These are phyloP conservation scores for Drosophila emarginata DNA, from an alignment of 2,888 invertebrate species.

Conservation along the genomic window DNA sequence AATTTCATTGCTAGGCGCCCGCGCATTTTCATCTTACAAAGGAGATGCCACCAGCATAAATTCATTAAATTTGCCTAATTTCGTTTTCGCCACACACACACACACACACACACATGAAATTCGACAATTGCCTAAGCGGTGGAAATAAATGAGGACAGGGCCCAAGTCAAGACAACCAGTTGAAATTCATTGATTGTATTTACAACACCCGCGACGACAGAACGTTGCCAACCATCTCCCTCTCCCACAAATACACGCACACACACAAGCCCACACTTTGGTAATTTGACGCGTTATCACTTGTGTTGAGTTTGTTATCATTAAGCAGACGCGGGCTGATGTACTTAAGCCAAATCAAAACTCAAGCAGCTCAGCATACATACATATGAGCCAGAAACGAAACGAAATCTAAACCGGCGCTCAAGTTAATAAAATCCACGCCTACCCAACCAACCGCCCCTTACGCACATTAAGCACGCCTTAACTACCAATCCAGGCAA, in stretches of 20 bases:
- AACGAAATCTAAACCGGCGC: conserved; percentile 30
- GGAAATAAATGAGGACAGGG: conserved; percentile 44
- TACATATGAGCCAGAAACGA: conserved; percentile 17
- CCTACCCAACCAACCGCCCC: conserved; percentile 30
- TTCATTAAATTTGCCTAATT: conserved; percentile 79
- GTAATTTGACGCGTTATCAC: conserved; percentile 79
- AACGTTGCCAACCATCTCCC: too few relatives aligned
- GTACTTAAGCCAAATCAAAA: conserved; percentile 73
- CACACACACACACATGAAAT: conserved; percentile 13
- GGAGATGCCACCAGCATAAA: conserved; percentile 76
- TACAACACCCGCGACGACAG: conserved; percentile 67
- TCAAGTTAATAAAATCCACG: conserved; percentile 71
- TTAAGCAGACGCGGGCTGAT: conserved; percentile 69
- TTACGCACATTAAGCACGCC: conserved; percentile 59
- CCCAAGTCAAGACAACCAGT: conserved; percentile 66
- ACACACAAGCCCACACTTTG: conserved; percentile 45
- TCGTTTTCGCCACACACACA: conserved; percentile 53
- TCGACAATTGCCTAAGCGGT: conserved; percentile 48
- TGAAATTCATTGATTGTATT: conserved; percentile 79
- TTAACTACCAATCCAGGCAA: conserved; percentile 37
- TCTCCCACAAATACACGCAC: not conserved
- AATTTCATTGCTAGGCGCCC: conserved; percentile 69
- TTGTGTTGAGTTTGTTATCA: conserved; percentile 79
- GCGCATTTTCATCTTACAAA: conserved; percentile 67
- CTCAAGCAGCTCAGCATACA: conserved; percentile 29